A percentile compares a stretch with the other conserved stretches of the same genome.
Conservation (phyloP, 2,113 vertebrate genomes). For the Tauraco erythrolophus region DNA sequence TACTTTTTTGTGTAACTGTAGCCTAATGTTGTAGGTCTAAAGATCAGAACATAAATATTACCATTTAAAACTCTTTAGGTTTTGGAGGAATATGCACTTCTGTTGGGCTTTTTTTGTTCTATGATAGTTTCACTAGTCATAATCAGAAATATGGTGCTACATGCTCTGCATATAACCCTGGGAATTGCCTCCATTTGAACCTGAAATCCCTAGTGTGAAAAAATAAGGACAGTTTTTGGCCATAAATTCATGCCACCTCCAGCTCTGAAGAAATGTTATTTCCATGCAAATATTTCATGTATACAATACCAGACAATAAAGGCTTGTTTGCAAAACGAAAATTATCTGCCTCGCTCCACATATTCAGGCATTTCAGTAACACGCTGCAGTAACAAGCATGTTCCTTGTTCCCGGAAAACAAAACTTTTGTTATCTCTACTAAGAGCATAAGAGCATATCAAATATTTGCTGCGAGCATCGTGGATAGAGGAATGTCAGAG, state of each 20-base stretch:
- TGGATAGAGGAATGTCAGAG: not conserved
- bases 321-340: not conserved
- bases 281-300: not conserved
- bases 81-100: not conserved
- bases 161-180: not conserved
- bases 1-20: not conserved
- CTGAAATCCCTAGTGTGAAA: not conserved
- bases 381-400: not conserved
- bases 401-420: constrained; percentile 24
- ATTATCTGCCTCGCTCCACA: not conserved
- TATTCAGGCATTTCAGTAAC: not conserved
- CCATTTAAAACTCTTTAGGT: not conserved
- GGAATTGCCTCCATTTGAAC: not conserved
- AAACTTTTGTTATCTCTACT: not conserved
- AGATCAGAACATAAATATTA: not conserved
- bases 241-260: not conserved
- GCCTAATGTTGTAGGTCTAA: not conserved
- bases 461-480: not conserved
- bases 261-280: constrained; percentile 35
- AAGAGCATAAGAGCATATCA: not conserved
- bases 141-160: not conserved
- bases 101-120: not conserved
- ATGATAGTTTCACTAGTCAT: not conserved
- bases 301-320: constrained; percentile 45
- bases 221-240: not conserved